Evolutionary conservation across 2,113 vertebrate genomes (phyloP), one percentile per base, ranked within the genome.

Genomic region (Eidolon helvum): DNA sequence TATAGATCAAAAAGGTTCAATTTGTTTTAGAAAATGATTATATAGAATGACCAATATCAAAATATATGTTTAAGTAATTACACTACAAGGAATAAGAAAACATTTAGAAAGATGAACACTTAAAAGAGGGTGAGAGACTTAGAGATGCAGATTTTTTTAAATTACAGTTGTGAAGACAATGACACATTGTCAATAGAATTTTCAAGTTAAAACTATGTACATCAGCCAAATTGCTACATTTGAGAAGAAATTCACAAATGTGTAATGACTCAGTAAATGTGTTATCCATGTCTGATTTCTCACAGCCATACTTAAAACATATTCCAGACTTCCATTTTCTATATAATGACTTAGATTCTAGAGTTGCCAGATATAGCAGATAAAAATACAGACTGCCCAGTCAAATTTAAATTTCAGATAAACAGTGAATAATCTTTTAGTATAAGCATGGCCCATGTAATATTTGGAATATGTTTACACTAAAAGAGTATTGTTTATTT

Each of bases 401-500:
- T 92, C n/a, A 63, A 94, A 77, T 84, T 79, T 85, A 90, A 78
- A 74, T 87, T 88, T 96, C 26, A 78, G 45, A 57, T 72, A 57
- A 71, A 65, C 30, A 77, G 78, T 38, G 38, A 71, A 45, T 88
- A 78, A 63, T 90, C 65, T 71, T 78, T 79, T 74, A 94, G 22
- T 66, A 7, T 43, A 80, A 68, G 57, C 66, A 85, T 59, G 19
- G 28, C 40, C 26, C 50, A 61, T 72, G 4, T 6, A 72, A 38
- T 83, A 43, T 63, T 55, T 74, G 55, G 63, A 24, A 84, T 78
- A 78, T 65, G 59, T 38, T 65, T 95, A 66, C 14, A 22, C 21
- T 79, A 65, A 84, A 71, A n/a, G 10, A 89, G 21, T 72, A 28
- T 72, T 96, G 5, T 19, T 95, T 74, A 28, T 74, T 45, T 74